Evolutionary conservation across 2,888 invertebrate genomes (phyloP), one percentile per base, ranked within the genome.

Genomic region (Chrysotoxum bicinctum): DNA sequence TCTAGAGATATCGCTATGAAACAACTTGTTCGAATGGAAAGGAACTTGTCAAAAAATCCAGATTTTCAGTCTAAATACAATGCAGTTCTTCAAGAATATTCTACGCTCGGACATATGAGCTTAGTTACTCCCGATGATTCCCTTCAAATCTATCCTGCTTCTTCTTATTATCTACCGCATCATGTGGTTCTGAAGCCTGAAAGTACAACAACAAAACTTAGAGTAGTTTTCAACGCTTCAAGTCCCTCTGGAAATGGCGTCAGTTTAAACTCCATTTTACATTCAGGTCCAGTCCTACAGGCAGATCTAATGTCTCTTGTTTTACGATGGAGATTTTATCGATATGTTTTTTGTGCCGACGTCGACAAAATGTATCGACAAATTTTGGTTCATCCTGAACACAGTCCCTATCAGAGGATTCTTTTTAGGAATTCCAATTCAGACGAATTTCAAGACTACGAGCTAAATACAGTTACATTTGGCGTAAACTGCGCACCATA

Each of bases 191-290:
- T 12, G 14, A 37, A 37, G 14, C 8, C 26, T 26, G 26, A 52
- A 23, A 52, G 52, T 8, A 52, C 26, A 23, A 52, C 50, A 5
- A 50, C 50, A 50, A 26, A 50, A 16, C 10, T 52, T 14, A 1
- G 52, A n/a, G 52, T 52, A 1, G 52, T 52, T 52, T 52, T 52
- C 21, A 52, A 52, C 23, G 52, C 52, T 52, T 52, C 52, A 26
- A n/a, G 52, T n/a, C 14, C 37, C 12, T 14, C 37, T 4, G 1
- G 14, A 1, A 37, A 12, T 14, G 14, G 32, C 8, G 30, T 32
- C 10, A 32, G 37, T 14, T 37, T 37, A 14, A 37, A 37, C n/a
- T 4, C 3, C 4, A 37, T 14, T 12, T 37, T 37, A 37, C 32
- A 32, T 30, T 30, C 32, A 32, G 32, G 32, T 10, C 32, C 32